Conservation (phyloP, 2,888 invertebrate species). For the Bugulina stolonifera region DNA sequence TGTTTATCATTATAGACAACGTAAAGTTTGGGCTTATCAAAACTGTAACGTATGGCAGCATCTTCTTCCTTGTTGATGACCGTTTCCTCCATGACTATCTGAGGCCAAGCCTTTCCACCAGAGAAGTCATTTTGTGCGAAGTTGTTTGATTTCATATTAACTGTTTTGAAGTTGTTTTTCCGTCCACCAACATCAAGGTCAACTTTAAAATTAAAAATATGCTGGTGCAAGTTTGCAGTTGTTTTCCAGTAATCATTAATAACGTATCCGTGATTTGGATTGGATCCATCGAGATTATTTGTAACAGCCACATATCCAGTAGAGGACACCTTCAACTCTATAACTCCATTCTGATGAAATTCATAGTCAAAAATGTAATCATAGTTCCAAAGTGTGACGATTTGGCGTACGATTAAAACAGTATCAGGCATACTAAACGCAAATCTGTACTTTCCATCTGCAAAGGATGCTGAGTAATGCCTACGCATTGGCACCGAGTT, state of each 20-base stretch:
- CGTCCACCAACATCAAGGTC: conserved; percentile 26
- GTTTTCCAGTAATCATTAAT: conserved; percentile 33
- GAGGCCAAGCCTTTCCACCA: background rate
- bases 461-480: conserved; percentile 28
- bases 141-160: conserved; percentile 27
- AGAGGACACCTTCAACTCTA: conserved; percentile 41
- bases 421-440: conserved; percentile 34
- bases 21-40: conserved; percentile 41
- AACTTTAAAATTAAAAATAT: conserved; percentile 41
- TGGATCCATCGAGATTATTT: background rate
- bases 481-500: conserved; percentile 39
- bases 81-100: background rate
- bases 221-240: conserved; percentile 40
- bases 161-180: conserved; percentile 33
- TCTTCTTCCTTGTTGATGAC: conserved; percentile 34
- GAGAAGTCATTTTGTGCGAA: background rate
- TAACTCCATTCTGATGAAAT: conserved; percentile 36
- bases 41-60: conserved; percentile 38
- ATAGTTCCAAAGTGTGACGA: conserved; percentile 36
- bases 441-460: conserved; percentile 32
- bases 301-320: conserved; percentile 42
- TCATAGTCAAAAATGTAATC: conserved; percentile 37
- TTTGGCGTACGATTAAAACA: conserved; percentile 33
- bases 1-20: conserved; percentile 34
- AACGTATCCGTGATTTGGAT: conserved; percentile 34